Conservation (phyloP, 2,113 vertebrate species). For the Athene cunicularia region DNA sequence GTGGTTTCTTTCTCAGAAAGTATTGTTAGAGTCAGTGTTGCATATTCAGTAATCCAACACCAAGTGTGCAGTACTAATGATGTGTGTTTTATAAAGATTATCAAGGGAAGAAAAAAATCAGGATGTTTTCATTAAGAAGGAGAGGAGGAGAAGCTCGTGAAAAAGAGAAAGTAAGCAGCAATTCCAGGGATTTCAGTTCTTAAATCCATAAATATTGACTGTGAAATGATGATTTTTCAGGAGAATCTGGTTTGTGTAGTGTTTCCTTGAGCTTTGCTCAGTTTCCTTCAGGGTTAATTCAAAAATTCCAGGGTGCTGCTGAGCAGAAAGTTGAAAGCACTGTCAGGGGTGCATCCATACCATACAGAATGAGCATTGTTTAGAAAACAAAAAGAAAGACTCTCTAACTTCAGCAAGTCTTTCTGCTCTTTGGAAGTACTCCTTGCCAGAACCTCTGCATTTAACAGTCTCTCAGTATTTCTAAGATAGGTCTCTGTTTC, state of each 20-base stretch:
- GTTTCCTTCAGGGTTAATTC: neutral
- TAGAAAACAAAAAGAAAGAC: neutral
- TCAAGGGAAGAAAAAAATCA: neutral
- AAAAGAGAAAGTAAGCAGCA: neutral
- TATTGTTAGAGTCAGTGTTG: neutral
- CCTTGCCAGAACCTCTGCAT: neutral
- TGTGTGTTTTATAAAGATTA: neutral
- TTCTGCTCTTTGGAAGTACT: neutral
- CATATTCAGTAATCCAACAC: neutral
- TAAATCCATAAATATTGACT: neutral
- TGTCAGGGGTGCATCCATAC: neutral
- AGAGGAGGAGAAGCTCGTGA: neutral
- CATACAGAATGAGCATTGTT: neutral
- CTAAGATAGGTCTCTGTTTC: neutral
- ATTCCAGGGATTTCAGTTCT: neutral
- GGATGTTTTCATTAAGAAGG: neutral
- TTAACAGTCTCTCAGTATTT: neutral
- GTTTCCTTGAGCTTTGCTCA: neutral
- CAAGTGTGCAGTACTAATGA: neutral
- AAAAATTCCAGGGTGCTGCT: neutral
- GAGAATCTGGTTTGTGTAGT: neutral
- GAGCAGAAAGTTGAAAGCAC: constrained; percentile 25
- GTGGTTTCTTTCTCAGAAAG: neutral
- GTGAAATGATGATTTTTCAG: constrained; percentile 5
- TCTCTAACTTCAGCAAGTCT: neutral